Base-by-base conservation (phyloP, 2,113 vertebrate genomes). In the Mastomys coucha region DNA sequence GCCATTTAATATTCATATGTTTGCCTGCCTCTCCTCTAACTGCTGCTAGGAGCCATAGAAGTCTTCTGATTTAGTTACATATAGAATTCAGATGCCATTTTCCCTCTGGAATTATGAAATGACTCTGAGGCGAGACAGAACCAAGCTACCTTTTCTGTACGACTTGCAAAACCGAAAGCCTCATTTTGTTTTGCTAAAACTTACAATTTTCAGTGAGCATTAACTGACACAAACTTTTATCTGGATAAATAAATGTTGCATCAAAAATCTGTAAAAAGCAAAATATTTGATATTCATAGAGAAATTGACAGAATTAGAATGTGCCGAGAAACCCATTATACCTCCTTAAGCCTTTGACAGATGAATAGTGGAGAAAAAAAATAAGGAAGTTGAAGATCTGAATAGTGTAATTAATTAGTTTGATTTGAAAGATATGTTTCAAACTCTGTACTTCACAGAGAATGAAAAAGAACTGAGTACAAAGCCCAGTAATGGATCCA, bases 271-370 rank as follows among this genome's bases (percentile, higher is more conserved):
- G 51, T 58, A 93, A 94, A 94, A 93, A 94, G 76, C 60, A 80
- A 95, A 93, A 93, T 91, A 92, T 67, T 93, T 85, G 39, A 80
- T 96, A 92, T 96, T 95, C 70, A 73, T 58, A 17, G 65, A 88
- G 56, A 94, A 97, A 92, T 58, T 81, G 96, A 94, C 90, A 96
- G 80, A 95, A 92, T 95, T 94, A 96, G 81, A 94, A 93, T 73
- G 51, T 22, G 20, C n/a, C 67, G 2, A 82, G 51, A 75, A 91
- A 88, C 28, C 58, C 53, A 85, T 88, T 92, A 91, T 58, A 51
- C 42, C 70, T 90, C 63, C 49, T 58, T 53, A 92, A 88, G 72
- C 78, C 73, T 89, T 89, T 93, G 96, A 81, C 80, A 95, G 95
- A 92, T 85, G 65, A 95, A 87, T n/a, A 90, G 95, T 65, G 90